Conservation (phyloP, 35 echinoderm and acorn worm species). For the Stichopus chloronotus region DNA sequence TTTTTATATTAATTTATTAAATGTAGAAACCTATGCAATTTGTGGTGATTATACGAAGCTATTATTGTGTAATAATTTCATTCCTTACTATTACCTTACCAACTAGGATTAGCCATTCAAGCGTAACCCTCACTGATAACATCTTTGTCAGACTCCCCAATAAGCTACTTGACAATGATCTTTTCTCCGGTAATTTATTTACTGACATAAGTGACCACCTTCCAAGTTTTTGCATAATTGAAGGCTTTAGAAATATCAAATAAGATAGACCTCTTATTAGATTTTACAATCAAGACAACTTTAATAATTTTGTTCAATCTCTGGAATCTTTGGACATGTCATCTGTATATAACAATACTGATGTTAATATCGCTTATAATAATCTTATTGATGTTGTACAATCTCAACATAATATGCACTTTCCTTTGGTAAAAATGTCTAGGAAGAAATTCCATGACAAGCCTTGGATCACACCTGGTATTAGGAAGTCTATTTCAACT, state of each 20-base stretch:
- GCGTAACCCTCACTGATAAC: not conserved
- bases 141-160: not conserved
- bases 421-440: no score
- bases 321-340: not conserved
- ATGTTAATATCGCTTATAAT: no score
- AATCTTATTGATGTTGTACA: no score
- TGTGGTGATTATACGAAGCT: not conserved
- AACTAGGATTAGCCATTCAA: not conserved
- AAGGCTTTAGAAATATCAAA: not conserved
- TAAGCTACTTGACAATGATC: not conserved
- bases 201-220: not conserved
- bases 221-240: not conserved
- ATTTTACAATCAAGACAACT: not conserved
- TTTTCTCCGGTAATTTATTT: not conserved
- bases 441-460: no score
- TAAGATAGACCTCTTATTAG: not conserved
- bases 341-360: no score
- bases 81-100: constrained; percentile 16
- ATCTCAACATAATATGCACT: no score
- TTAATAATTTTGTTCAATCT: constrained; percentile 4
- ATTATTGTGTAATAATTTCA: no score
- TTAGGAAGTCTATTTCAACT: no score
- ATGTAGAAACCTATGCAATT: not conserved
- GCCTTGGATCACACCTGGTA: no score
- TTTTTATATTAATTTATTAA: not conserved